These are phyloP conservation scores for Polylopha cassiicola DNA, from an alignment of 2,888 invertebrate genomes.

Conservation along the genomic window DNA sequence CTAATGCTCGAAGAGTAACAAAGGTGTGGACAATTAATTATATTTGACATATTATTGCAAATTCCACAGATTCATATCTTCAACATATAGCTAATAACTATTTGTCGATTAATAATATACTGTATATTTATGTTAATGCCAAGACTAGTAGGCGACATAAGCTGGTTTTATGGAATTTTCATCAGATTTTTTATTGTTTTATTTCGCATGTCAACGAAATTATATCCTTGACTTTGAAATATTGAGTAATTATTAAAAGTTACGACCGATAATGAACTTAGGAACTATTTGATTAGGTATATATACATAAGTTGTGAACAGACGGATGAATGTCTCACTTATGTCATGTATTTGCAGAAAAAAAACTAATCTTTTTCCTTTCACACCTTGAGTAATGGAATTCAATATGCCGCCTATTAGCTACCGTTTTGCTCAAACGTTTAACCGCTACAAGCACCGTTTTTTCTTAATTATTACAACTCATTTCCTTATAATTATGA, in stretches of 20 bases:
- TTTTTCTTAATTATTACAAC: no score
- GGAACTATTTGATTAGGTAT: neutral
- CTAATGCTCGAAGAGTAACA: conserved; percentile 35
- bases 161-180: conserved; percentile 68
- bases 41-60: conserved; percentile 54
- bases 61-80: conserved; percentile 45
- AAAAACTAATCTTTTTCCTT: no score
- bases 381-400: no score
- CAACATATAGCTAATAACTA: conserved; percentile 57
- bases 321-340: no score
- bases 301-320: neutral
- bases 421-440: no score
- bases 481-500: no score
- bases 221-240: conserved; percentile 25
- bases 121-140: conserved; percentile 56
- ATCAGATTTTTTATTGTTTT: conserved; percentile 64
- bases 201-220: conserved; percentile 43
- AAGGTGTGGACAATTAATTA: conserved; percentile 52
- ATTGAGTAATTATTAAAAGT: conserved; percentile 15
- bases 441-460: no score
- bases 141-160: conserved; percentile 57
- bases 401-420: no score
- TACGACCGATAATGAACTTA: conserved; percentile 6
- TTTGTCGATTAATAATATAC: conserved; percentile 72
- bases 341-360: no score